Percentiles rank a stretch among this genome's conserved stretches.
Conservation (phyloP, 2,113 vertebrate species). For the Amblyopsis rosae region DNA sequence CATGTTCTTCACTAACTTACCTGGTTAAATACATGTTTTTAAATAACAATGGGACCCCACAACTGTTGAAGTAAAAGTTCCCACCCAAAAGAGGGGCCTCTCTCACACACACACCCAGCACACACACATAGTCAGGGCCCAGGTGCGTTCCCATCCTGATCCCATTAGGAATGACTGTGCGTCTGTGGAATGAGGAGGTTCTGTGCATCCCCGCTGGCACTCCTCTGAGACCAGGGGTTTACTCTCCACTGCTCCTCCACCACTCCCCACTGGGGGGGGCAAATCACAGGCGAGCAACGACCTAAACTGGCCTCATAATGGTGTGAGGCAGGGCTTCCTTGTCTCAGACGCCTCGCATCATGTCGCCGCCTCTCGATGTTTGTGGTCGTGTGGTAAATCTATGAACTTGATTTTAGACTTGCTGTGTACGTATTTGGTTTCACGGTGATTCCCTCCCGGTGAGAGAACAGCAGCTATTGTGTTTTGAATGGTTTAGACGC, state of each 20-base stretch:
- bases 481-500: no score
- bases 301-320: constrained; percentile 17
- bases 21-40: no score
- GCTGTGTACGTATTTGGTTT: no score
- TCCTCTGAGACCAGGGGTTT: constrained; percentile 50
- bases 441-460: no score
- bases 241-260: constrained; percentile 21
- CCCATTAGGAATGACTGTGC: constrained; percentile 66
- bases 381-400: no score
- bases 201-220: constrained; percentile 51
- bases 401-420: no score
- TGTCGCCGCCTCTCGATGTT: no score
- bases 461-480: no score
- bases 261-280: constrained; percentile 32
- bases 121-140: constrained; percentile 12
- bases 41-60: not conserved
- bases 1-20: no score
- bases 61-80: constrained; percentile 15
- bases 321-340: not conserved
- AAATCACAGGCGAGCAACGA: constrained; percentile 43
- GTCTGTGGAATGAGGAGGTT: constrained; percentile 65
- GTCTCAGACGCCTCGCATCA: no score
- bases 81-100: constrained; percentile 24
- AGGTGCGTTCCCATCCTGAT: constrained; percentile 66
- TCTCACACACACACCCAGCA: not conserved